These are phyloP conservation scores for Chrysemys picta DNA, from an alignment of 2,113 vertebrate genomes.

Conservation along the genomic window DNA sequence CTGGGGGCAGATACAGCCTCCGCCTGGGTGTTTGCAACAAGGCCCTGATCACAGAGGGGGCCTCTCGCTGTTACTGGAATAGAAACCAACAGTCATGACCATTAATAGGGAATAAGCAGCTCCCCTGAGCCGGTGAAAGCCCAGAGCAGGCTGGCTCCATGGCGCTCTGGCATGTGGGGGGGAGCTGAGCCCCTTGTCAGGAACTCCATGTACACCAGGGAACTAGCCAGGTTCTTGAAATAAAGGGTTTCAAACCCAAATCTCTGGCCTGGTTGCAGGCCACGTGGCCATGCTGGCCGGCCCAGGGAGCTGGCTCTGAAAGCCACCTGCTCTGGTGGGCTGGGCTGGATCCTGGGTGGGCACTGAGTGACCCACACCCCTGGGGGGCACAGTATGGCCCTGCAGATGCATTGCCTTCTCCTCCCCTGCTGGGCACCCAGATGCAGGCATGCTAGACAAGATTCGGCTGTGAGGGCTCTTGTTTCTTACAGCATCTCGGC, in stretches of 20 bases:
- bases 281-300: neutral
- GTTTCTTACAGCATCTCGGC: too few relatives aligned
- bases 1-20: neutral
- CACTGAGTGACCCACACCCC: too few relatives aligned
- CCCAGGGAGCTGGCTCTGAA: neutral
- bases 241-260: neutral
- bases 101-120: neutral
- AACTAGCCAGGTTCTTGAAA: neutral
- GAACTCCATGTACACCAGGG: too few relatives aligned
- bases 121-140: too few relatives aligned
- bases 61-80: neutral
- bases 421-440: too few relatives aligned
- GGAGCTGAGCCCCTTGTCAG: too few relatives aligned
- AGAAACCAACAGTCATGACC: neutral
- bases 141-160: neutral
- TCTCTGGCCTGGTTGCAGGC: neutral
- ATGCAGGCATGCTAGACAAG: too few relatives aligned
- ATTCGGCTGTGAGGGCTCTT: too few relatives aligned
- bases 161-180: too few relatives aligned
- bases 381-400: too few relatives aligned
- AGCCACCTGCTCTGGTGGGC: neutral
- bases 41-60: neutral
- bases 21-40: neutral
- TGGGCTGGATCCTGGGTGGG: neutral
- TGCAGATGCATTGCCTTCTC: too few relatives aligned